Evolutionary conservation across 2,113 vertebrate genomes (phyloP).

Genomic region (Tachysurus fulvidraco): DNA sequence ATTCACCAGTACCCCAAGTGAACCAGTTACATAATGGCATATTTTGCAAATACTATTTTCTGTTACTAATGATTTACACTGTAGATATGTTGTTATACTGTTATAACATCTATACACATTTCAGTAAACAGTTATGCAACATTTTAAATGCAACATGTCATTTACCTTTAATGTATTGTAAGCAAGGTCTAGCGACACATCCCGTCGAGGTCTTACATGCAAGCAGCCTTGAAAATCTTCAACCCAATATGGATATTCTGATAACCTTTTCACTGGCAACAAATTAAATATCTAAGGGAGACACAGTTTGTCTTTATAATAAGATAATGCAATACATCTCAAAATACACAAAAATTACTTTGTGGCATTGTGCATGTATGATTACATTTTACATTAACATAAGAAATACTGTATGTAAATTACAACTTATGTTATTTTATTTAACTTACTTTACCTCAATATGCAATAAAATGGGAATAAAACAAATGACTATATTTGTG

Average conservation of each 20-base stretch:
- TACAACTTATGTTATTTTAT: background rate
- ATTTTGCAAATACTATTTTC: background rate
- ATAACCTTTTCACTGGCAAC: too few species aligned
- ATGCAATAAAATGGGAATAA: background rate
- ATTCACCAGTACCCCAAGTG: background rate
- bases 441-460: background rate
- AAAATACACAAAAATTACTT: too few species aligned
- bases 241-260: too few species aligned
- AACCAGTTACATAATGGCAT: background rate
- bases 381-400: too few species aligned
- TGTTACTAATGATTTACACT: background rate
- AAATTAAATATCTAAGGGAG: too few species aligned
- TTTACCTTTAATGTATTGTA: conserved; percentile 62
- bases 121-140: too few species aligned
- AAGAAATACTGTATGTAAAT: background rate
- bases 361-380: too few species aligned
- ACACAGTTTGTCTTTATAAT: too few species aligned
- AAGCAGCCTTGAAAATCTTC: conserved; percentile 47
- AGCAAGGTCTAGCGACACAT: background rate
- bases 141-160: background rate
- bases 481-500: background rate
- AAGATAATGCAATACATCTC: too few species aligned
- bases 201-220: conserved; percentile 59
- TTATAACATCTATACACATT: background rate
- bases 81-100: background rate